phyloP scores from a whole-genome alignment of 1,140 invertebrate genomes.

The Zaprionus inermis region DNA sequence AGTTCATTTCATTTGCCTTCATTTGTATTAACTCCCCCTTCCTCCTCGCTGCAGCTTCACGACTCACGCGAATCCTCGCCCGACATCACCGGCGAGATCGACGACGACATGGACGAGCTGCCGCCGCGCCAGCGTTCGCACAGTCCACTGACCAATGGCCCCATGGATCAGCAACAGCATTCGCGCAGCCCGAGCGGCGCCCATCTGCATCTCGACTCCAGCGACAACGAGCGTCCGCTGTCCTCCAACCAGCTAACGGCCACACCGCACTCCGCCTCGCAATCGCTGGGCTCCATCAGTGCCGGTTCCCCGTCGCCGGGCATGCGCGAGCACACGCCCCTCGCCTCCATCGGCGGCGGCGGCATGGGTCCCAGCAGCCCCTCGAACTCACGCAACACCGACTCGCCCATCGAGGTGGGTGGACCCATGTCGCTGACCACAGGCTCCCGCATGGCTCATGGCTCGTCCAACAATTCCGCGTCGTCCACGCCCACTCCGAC shows the following conservation, averaged over 20 bases:
- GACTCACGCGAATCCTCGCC: conserved; percentile 83
- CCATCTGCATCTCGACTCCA: conserved; percentile 66
- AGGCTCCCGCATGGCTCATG: conserved; percentile 51
- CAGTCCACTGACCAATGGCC: conserved; percentile 67
- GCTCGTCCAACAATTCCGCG: conserved; percentile 69
- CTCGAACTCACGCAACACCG: conserved; percentile 80
- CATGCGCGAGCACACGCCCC: conserved; percentile 66
- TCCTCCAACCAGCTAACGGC: conserved; percentile 78
- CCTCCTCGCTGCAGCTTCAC: conserved; percentile 51
- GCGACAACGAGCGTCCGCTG: conserved; percentile 78
- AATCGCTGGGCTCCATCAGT: conserved; percentile 83
- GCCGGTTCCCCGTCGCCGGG: conserved; percentile 82
- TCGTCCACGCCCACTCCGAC: conserved; percentile 72
- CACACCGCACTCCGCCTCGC: conserved; percentile 76
- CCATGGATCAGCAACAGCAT: conserved; percentile 62
- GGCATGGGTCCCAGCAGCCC: conserved; percentile 60
- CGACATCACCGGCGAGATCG: conserved; percentile 82
- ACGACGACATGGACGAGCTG: conserved; percentile 78
- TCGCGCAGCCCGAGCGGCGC: conserved; percentile 69
- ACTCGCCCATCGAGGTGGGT: conserved; percentile 84
- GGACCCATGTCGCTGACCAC: conserved; percentile 82
- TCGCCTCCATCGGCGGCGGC: conserved; percentile 39
- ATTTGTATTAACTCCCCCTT: too few relatives aligned
- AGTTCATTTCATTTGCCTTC: background rate
- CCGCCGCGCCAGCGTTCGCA: conserved; percentile 73